Percentiles rank a stretch among this genome's conserved stretches.
phyloP scores from a whole-genome alignment of 2,113 vertebrate species.

The Poecile atricapillus region DNA sequence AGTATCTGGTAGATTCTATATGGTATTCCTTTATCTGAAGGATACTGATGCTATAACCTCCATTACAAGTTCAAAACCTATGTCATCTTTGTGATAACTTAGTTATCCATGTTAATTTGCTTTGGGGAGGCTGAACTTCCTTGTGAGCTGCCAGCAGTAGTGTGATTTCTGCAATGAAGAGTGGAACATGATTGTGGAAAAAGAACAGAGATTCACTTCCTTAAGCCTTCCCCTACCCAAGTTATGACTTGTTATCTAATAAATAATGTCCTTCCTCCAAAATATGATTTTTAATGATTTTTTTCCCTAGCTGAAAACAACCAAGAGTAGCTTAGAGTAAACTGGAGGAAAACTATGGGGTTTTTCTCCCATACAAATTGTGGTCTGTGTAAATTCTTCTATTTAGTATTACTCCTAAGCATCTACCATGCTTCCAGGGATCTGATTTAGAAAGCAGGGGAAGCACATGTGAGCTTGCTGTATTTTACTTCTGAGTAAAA shows the following conservation, averaged over 20 bases:
- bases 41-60: not conserved
- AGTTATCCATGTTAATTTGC: not conserved
- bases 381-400: not conserved
- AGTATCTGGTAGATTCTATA: not conserved
- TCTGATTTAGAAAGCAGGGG: not conserved
- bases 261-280: not conserved
- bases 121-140: not conserved
- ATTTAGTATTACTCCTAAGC: not conserved
- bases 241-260: not conserved
- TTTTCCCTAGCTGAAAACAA: not conserved
- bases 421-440: not conserved
- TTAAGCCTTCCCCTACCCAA: not conserved
- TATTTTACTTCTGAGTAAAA: not conserved
- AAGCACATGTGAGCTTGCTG: not conserved
- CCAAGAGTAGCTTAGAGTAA: not conserved
- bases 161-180: not conserved
- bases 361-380: not conserved
- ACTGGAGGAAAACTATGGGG: not conserved
- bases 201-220: not conserved
- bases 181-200: not conserved
- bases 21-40: not conserved
- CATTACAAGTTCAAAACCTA: not conserved
- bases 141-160: not conserved
- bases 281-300: not conserved
- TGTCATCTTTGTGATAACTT: not conserved